phyloP scores from a whole-genome alignment of 2,888 invertebrate species.

The Stomorhina lunata region DNA sequence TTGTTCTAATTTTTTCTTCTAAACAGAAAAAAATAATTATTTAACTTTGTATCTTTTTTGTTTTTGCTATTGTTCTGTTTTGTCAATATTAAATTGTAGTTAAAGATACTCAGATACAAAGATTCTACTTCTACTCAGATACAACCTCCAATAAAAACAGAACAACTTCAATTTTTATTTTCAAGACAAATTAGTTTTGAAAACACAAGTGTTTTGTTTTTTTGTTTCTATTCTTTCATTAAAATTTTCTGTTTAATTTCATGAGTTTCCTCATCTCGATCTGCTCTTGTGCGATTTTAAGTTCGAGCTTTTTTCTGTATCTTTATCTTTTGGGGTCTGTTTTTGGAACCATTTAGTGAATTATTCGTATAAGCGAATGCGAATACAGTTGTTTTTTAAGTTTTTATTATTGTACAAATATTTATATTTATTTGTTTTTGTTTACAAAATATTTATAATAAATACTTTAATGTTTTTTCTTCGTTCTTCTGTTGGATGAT shows the following conservation, averaged over 20 bases:
- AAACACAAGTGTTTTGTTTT: constrained; percentile 20
- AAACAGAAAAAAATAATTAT: constrained; percentile 1
- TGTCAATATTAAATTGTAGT: constrained; percentile 1
- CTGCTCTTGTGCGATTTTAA: constrained; percentile 28
- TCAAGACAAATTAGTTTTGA: constrained; percentile 22
- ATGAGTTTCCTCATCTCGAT: background rate
- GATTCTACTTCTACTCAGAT: background rate
- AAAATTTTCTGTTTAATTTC: constrained; percentile 16
- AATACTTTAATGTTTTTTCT: constrained; percentile 4
- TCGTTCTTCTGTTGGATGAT: background rate
- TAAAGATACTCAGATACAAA: too few relatives aligned
- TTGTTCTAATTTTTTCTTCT: background rate
- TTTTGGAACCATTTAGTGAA: background rate
- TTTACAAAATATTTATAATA: constrained; percentile 32
- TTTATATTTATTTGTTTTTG: constrained; percentile 31
- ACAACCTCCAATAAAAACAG: background rate
- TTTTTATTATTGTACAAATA: constrained; percentile 32
- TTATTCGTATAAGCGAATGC: constrained; percentile 21
- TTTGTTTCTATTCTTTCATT: background rate
- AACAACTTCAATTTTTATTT: background rate
- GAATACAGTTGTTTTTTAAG: constrained; percentile 38
- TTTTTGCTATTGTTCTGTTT: background rate
- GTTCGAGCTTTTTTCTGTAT: background rate
- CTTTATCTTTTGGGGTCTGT: background rate
- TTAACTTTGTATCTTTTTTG: background rate